Conservation (phyloP, 2,888 invertebrate genomes). For the Pachymerium ferrugineum region DNA sequence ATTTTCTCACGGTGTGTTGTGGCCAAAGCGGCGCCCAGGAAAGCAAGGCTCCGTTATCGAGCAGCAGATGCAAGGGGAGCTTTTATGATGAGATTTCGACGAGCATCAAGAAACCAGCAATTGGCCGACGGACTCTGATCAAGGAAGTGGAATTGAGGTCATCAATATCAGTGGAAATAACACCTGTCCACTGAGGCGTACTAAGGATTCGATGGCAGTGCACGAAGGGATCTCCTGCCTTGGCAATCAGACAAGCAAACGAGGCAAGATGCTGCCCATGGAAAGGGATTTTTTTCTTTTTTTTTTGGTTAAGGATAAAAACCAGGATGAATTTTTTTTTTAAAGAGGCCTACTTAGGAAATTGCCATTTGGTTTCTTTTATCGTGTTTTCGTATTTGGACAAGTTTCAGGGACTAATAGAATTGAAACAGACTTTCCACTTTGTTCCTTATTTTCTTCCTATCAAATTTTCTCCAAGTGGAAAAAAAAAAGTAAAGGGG, state of each 20-base stretch:
- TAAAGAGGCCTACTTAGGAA: too few relatives aligned
- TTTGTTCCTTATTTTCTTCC: background rate
- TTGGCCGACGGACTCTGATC: conserved; percentile 8
- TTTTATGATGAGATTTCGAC: conserved; percentile 8
- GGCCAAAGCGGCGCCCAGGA: background rate
- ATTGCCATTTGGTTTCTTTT: background rate
- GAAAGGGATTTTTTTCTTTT: too few relatives aligned
- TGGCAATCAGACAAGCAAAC: background rate
- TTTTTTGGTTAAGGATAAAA: too few relatives aligned
- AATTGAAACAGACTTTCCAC: background rate
- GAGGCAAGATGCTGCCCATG: background rate
- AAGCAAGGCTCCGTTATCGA: background rate
- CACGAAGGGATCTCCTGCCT: background rate
- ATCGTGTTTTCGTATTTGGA: background rate
- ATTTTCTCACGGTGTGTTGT: conserved; percentile 4
- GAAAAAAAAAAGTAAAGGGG: background rate
- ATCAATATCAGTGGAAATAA: conserved; percentile 4
- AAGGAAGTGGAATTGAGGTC: background rate
- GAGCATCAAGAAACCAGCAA: conserved; percentile 13
- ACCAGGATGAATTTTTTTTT: too few relatives aligned
- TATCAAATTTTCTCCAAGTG: background rate
- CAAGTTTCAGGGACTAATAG: background rate
- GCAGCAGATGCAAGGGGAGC: conserved; percentile 13
- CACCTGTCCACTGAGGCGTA: conserved; percentile 7
- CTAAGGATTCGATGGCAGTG: background rate